phyloP scores from a whole-genome alignment of 64 coral and sea anemone species.

The Montipora efflorescens region DNA sequence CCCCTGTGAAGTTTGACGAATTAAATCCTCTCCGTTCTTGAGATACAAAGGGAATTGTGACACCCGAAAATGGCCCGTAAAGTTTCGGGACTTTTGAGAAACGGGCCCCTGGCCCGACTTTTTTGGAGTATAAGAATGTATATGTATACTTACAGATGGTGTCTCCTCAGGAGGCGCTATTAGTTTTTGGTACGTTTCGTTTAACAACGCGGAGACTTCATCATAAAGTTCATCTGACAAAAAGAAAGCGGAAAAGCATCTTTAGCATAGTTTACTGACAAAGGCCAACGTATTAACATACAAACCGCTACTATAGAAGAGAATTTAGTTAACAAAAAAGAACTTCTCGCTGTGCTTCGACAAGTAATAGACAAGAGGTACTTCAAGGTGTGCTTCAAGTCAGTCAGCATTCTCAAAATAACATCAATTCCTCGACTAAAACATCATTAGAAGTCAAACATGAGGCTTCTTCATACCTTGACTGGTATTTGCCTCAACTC shows the following conservation, averaged over 20 bases:
- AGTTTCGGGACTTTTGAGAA: too few species aligned
- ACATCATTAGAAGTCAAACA: background rate
- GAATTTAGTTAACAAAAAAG: too few species aligned
- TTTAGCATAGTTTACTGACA: too few species aligned
- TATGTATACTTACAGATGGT: constrained; percentile 70
- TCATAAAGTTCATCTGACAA: constrained; percentile 79
- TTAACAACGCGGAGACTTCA: constrained; percentile 75
- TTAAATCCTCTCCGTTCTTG: too few species aligned
- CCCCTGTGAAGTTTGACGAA: too few species aligned
- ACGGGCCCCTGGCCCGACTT: too few species aligned
- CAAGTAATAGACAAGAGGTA: too few species aligned
- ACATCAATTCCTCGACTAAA: background rate
- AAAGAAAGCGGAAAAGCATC: background rate
- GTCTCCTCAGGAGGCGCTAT: constrained; percentile 82
- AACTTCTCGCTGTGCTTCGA: too few species aligned
- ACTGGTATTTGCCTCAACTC: constrained; percentile 75
- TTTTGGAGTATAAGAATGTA: background rate
- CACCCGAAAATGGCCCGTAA: too few species aligned
- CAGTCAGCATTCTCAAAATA: background rate
- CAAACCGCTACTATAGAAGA: too few species aligned
- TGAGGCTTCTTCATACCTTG: constrained; percentile 49
- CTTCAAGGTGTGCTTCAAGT: background rate
- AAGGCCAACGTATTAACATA: too few species aligned
- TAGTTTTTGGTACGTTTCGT: constrained; percentile 82
- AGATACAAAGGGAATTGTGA: too few species aligned